Evolutionary conservation across 2,888 invertebrate species (phyloP).

Genomic region (Zaprionus bogoriensis): DNA sequence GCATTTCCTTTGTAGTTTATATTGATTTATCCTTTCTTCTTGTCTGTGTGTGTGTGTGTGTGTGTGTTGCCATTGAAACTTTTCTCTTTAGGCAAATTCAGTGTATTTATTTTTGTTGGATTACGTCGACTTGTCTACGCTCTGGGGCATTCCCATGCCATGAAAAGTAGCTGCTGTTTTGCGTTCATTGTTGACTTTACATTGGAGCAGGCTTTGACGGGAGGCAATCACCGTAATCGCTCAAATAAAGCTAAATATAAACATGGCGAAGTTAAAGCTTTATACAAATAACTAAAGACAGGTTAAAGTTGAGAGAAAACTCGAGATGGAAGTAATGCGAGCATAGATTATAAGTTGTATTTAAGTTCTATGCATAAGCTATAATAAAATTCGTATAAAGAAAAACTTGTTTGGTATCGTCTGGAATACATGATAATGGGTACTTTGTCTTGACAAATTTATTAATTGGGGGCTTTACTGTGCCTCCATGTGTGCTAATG

Average conservation of each 20-base stretch:
- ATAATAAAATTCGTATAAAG: too few species aligned
- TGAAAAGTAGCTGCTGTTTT: slow-evolving; percentile 24
- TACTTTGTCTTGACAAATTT: neutral
- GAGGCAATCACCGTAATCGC: slow-evolving; percentile 21
- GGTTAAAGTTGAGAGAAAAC: neutral
- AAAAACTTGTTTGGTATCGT: too few species aligned
- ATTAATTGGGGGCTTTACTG: neutral
- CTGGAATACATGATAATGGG: too few species aligned
- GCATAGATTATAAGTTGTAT: too few species aligned
- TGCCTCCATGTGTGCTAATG: neutral
- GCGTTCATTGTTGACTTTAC: slow-evolving; percentile 11
- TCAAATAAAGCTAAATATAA: neutral
- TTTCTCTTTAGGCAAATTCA: slow-evolving; percentile 35
- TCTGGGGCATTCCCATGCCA: slow-evolving; percentile 20
- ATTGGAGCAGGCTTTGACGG: neutral
- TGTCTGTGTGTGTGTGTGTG: too few species aligned
- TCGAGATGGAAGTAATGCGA: neutral
- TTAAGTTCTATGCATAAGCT: too few species aligned
- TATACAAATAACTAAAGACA: neutral
- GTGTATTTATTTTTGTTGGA: slow-evolving; percentile 35
- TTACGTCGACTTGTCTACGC: slow-evolving; percentile 29
- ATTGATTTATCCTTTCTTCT: slow-evolving; percentile 48
- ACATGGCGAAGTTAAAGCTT: neutral
- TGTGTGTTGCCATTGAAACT: slow-evolving; percentile 58
- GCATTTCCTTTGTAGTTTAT: slow-evolving; percentile 27